Percentiles rank a stretch among this genome's conserved stretches.
Conservation (phyloP, 2,113 vertebrate genomes). For the Osmerus eperlanus region DNA sequence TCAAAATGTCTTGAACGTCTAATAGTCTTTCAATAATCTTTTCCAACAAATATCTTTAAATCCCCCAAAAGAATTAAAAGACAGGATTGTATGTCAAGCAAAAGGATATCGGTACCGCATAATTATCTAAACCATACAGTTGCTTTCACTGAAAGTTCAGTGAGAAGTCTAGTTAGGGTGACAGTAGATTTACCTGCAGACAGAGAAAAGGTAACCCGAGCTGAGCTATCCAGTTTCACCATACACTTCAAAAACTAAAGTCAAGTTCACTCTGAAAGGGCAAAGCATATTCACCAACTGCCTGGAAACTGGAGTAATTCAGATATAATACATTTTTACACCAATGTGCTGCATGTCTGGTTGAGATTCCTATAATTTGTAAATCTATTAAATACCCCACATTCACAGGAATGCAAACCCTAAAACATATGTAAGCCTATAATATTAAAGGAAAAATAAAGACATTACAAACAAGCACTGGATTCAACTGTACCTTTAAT, state of each 20-base stretch:
- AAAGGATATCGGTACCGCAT: too few relatives aligned
- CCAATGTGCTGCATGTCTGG: too few relatives aligned
- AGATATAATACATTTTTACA: background rate
- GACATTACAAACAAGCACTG: conserved; percentile 70
- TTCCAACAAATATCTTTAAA: too few relatives aligned
- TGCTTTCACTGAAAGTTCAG: conserved; percentile 33
- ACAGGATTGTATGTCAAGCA: too few relatives aligned
- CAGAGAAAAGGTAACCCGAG: conserved; percentile 38
- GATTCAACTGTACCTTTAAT: conserved; percentile 72
- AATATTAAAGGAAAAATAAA: conserved; percentile 56
- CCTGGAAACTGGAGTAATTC: background rate
- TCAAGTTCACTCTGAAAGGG: conserved; percentile 37
- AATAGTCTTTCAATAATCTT: background rate
- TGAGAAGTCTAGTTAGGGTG: conserved; percentile 44
- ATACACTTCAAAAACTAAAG: conserved; percentile 30
- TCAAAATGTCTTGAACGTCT: background rate
- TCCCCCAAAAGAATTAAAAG: too few relatives aligned
- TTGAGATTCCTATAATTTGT: too few relatives aligned
- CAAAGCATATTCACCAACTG: conserved; percentile 29
- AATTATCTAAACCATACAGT: conserved; percentile 39
- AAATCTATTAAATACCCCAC: background rate
- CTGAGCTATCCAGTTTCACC: conserved; percentile 46
- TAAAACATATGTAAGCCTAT: background rate
- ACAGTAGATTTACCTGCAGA: conserved; percentile 41
- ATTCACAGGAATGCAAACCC: background rate